Conservation (phyloP, 2,888 invertebrate species). For the Cephus pygmeus region DNA sequence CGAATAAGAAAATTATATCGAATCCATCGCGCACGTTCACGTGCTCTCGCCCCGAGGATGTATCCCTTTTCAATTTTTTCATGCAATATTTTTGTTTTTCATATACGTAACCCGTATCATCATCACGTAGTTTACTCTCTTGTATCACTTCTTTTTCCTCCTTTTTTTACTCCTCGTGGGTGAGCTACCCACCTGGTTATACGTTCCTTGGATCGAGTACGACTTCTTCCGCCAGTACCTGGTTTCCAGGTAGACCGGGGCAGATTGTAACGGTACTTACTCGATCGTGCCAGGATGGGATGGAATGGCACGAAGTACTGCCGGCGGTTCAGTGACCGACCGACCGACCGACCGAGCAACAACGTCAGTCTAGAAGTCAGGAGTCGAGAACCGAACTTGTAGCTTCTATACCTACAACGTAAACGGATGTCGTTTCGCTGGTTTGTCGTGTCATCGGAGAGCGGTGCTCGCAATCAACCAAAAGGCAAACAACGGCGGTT, state of each 20-base stretch:
- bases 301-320: slow-evolving; percentile 48
- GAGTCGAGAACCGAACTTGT: not conserved
- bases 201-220: not conserved
- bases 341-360: slow-evolving; percentile 50
- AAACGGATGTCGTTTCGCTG: not conserved
- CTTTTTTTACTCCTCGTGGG: not conserved
- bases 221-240: slow-evolving; percentile 12
- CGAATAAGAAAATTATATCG: not conserved
- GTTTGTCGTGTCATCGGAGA: not conserved
- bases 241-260: slow-evolving; percentile 52
- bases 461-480: not conserved
- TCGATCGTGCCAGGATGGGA: slow-evolving; percentile 45
- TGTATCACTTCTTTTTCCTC: not conserved
- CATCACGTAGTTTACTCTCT: not conserved
- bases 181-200: slow-evolving; percentile 19
- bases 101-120: not conserved
- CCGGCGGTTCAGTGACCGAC: slow-evolving; percentile 60
- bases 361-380: not conserved
- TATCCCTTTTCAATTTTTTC: not conserved
- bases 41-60: not conserved
- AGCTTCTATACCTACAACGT: not conserved
- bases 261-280: slow-evolving; percentile 55
- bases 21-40: not conserved
- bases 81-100: not conserved
- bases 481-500: not conserved